Evolutionary conservation across 2,113 vertebrate genomes (phyloP).

Genomic region (Eretmochelys imbricata): DNA sequence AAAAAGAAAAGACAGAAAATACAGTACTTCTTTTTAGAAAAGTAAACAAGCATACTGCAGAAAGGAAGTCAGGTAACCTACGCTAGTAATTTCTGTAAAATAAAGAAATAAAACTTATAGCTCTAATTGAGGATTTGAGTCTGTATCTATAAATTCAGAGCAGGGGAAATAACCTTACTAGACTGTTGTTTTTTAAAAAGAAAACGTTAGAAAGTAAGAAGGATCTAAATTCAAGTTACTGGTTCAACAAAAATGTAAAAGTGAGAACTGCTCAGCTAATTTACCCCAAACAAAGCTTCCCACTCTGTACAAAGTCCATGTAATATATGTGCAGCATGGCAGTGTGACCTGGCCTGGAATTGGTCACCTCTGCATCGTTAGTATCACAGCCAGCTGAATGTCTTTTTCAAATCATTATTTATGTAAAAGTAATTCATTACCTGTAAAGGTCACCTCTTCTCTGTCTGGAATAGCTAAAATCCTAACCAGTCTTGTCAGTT

Average conservation of each 20-base stretch:
- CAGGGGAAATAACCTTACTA: background rate
- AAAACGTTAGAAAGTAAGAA: background rate
- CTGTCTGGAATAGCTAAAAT: background rate
- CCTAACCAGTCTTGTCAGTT: background rate
- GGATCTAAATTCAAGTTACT: background rate
- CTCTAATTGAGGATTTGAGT: background rate
- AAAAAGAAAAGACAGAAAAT: background rate
- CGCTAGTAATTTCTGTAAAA: background rate
- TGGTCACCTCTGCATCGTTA: background rate
- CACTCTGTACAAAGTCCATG: background rate
- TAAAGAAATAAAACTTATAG: background rate
- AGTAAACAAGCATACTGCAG: background rate
- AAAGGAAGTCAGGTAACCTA: background rate
- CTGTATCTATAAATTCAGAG: background rate
- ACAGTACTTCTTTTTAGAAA: background rate
- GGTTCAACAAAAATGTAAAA: background rate
- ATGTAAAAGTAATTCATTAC: background rate
- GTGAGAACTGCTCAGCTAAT: background rate
- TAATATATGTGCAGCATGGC: background rate
- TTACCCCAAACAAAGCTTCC: background rate
- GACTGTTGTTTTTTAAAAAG: background rate
- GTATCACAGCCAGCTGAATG: background rate
- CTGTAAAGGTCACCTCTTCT: accelerated
- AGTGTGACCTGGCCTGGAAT: background rate
- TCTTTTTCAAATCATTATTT: background rate